These are phyloP conservation scores for Halcyon smyrnensis DNA, from an alignment of 2,797 vertebrate species.

Conservation along the genomic window DNA sequence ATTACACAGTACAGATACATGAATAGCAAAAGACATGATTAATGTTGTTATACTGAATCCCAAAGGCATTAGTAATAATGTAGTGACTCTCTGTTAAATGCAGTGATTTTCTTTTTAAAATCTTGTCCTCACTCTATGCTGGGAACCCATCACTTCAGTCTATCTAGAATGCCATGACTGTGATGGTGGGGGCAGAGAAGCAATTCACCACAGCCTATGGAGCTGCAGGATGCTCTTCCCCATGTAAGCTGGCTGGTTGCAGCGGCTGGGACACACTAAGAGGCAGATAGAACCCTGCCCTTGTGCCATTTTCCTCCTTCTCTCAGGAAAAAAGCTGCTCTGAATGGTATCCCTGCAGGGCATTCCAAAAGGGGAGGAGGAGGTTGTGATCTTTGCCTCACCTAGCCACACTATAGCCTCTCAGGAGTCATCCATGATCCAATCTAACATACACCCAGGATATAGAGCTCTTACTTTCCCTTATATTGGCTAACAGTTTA, in stretches of 20 bases:
- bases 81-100: conserved; percentile 49
- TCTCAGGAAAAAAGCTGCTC: neutral
- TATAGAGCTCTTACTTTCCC: neutral
- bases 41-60: conserved; percentile 74
- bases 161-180: neutral
- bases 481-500: neutral
- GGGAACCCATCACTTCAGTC: neutral
- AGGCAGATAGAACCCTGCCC: neutral
- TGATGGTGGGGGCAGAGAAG: neutral
- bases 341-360: neutral
- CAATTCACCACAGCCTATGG: neutral
- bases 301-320: neutral
- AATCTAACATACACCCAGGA: neutral
- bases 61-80: conserved; percentile 62
- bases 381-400: neutral
- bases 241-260: neutral
- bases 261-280: neutral
- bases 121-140: neutral
- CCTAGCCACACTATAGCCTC: neutral
- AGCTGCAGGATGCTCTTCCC: neutral
- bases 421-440: neutral
- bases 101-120: conserved; percentile 19
- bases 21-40: conserved; percentile 69
- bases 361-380: neutral
- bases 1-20: conserved; percentile 73